Conservation (phyloP, 35 echinoderm and acorn worm species). For the Heliocidaris tuberculata region DNA sequence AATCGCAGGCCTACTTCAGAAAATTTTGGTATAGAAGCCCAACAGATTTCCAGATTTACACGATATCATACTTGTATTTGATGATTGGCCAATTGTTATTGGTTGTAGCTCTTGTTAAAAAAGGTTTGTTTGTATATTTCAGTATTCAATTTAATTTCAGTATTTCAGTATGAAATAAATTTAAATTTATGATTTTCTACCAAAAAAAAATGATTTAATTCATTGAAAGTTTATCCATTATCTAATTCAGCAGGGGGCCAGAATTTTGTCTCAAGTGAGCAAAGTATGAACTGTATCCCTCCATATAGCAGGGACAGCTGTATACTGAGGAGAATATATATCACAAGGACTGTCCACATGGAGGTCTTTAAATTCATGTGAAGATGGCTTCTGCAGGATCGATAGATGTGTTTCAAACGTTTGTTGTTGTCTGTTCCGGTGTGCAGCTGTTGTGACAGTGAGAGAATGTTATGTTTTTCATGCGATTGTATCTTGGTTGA, state of each 20-base stretch:
- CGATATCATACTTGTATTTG: too few relatives aligned
- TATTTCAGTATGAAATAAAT: too few relatives aligned
- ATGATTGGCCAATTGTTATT: too few relatives aligned
- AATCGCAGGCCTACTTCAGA: too few relatives aligned
- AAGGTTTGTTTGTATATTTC: too few relatives aligned
- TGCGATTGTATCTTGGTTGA: background rate
- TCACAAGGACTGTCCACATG: background rate
- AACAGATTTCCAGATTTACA: too few relatives aligned
- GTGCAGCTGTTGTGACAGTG: background rate
- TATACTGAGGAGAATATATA: background rate
- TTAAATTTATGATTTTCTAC: background rate
- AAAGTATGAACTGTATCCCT: background rate
- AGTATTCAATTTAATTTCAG: too few relatives aligned
- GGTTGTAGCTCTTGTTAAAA: too few relatives aligned
- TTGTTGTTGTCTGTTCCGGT: constrained; percentile 16
- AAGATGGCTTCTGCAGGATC: background rate
- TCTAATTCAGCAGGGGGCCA: background rate
- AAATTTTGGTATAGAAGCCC: too few relatives aligned
- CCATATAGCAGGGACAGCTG: background rate
- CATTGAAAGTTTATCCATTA: background rate
- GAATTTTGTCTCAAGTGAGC: background rate
- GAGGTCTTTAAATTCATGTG: background rate
- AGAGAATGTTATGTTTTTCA: constrained; percentile 13
- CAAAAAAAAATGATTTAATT: background rate
- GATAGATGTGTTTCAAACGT: constrained; percentile 4